A percentile compares a stretch with the other conserved stretches of the same genome.
phyloP scores from a whole-genome alignment of 37 sponge, comb jelly and placozoan genomes.

The Hormiphora californensis region DNA sequence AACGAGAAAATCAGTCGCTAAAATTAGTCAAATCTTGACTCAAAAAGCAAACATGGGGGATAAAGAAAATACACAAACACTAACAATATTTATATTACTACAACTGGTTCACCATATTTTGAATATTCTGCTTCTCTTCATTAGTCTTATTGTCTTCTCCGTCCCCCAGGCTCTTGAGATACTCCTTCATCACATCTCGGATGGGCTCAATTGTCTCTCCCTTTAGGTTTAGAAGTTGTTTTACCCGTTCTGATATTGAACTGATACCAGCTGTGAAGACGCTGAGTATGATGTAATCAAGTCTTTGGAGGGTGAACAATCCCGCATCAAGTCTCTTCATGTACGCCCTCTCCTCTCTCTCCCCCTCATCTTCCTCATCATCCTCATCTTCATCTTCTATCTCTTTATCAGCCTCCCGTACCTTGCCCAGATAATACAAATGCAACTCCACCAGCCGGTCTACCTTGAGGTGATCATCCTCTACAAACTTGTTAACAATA shows the following conservation, averaged over 20 bases:
- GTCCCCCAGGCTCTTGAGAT: conserved; percentile 59
- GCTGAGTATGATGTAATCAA: conserved; percentile 76
- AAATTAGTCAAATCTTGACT: too few species aligned
- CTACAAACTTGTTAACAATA: conserved; percentile 81
- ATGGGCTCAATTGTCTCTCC: conserved; percentile 62
- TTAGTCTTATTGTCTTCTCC: conserved; percentile 35
- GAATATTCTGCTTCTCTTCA: conserved; percentile 20
- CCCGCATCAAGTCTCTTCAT: conserved; percentile 84
- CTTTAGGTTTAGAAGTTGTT: conserved; percentile 63
- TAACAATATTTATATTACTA: background rate
- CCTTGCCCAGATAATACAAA: conserved; percentile 69
- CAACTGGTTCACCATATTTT: conserved; percentile 53
- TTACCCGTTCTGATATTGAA: conserved; percentile 55
- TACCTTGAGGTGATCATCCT: conserved; percentile 87
- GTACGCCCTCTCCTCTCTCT: conserved; percentile 66
- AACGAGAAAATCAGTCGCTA: too few species aligned
- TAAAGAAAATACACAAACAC: too few species aligned
- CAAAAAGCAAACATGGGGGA: too few species aligned
- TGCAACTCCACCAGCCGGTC: conserved; percentile 93
- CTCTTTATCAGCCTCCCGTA: conserved; percentile 51
- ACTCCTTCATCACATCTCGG: conserved; percentile 61
- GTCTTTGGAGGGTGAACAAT: conserved; percentile 82
- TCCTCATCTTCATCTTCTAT: conserved; percentile 28
- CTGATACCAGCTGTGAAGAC: conserved; percentile 58
- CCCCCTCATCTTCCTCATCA: conserved; percentile 60